Evolutionary conservation across 2,888 invertebrate species (phyloP).

Genomic region (Epinotia demarniana): DNA sequence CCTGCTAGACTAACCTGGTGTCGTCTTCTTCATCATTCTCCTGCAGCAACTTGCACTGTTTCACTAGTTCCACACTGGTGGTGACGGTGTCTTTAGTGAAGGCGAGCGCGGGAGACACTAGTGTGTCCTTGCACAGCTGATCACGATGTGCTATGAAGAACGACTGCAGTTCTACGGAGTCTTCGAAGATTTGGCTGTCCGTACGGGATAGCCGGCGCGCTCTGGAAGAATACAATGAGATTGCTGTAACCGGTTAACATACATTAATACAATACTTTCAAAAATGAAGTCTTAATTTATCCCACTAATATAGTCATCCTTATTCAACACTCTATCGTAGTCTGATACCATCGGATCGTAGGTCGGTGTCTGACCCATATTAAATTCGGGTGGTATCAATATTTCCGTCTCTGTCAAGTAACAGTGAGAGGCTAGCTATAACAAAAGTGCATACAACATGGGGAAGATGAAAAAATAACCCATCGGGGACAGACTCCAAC

Average conservation of each 20-base stretch:
- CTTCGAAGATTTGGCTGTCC: constrained; percentile 98
- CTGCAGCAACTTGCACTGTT: constrained; percentile 90
- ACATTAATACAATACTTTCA: too few relatives aligned
- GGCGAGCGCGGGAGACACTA: constrained; percentile 94
- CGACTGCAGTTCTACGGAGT: constrained; percentile 96
- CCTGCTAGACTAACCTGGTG: constrained; percentile 63
- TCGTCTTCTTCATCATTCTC: constrained; percentile 92
- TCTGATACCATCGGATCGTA: too few relatives aligned
- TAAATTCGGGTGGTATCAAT: too few relatives aligned
- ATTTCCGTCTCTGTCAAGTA: too few relatives aligned
- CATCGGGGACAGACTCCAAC: too few relatives aligned
- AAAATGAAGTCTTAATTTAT: too few relatives aligned
- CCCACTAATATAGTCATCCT: too few relatives aligned
- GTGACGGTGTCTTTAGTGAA: constrained; percentile 91
- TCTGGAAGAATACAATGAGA: constrained; percentile 61
- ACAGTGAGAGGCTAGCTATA: too few relatives aligned
- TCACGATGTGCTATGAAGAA: constrained; percentile 92
- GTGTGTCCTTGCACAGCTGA: constrained; percentile 89
- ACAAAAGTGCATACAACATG: too few relatives aligned
- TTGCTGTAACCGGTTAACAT: background rate
- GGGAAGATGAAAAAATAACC: too few relatives aligned
- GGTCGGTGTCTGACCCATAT: too few relatives aligned
- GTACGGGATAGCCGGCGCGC: constrained; percentile 94
- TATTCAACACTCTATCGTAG: too few relatives aligned
- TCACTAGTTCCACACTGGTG: constrained; percentile 89